Base-by-base conservation (phyloP, 2,797 vertebrate genomes). In the Menidia menidia region DNA sequence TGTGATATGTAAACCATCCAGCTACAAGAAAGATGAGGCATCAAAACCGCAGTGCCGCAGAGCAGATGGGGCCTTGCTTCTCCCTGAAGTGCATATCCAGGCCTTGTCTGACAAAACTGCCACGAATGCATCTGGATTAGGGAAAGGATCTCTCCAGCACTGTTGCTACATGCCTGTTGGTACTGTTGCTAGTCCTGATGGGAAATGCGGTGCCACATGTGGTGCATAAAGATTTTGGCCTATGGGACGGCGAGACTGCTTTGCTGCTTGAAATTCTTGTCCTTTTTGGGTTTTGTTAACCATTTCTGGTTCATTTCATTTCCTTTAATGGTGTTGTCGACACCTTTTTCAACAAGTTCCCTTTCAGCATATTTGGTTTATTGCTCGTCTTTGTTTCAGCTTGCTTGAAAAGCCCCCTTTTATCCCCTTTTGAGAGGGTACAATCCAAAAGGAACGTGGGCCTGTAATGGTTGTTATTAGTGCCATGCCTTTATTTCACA, bases 401-500 rank as follows among this genome's bases (percentile, higher is more conserved):
- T 84, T 78, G 75, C 65, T 75, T 65, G 75, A 87, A 92, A 89
- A 85, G 67, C 58, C 66, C 71, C 58, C 73, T 89, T 92, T 90
- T 72, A 89, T 87, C 80, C 79, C 84, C 63, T 77, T 77, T 56
- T 75, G 75, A 85, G 74, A 76, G 64, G 68, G 73, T 25, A 73
- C 78, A 81, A 85, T 85, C 75, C 77, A 71, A 56, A 88, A 89
- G 76, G 89, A 91, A 90, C 69, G 76, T 75, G 47, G 64, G 30
- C 33, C 69, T 71, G 75, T 88, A 74, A 91, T 87, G 77, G 19
- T 65, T 85, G 73, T 87, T 91, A 85, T 81, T 88, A 92, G 82
- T 84, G 73, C 85, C 65, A 48, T 68, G 80, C 83, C 78, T 91
- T 89, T 88, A 86, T 80, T 92, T 87, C 79, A 87, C 85, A 81